Conservation (phyloP, 2,797 vertebrate species). For the Halcyon leucocephala region DNA sequence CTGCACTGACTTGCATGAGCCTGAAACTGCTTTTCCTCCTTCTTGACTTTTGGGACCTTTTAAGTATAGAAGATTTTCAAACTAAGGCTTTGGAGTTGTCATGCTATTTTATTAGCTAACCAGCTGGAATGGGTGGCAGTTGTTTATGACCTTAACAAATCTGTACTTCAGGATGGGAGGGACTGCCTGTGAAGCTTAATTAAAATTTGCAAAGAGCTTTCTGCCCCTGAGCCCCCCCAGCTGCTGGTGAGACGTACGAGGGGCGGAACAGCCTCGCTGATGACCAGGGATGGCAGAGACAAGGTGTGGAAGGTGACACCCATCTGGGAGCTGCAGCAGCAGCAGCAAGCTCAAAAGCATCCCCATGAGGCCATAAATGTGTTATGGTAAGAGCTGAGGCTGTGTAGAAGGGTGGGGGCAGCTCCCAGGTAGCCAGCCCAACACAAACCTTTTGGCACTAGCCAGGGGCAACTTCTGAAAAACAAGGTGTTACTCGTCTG, state of each 20-base stretch:
- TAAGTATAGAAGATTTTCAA: background rate
- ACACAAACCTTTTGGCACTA: background rate
- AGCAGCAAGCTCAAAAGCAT: background rate
- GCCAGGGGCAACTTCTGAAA: background rate
- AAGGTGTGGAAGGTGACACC: background rate
- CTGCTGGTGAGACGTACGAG: rapidly evolving
- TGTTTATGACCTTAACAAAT: background rate
- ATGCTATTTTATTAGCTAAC: background rate
- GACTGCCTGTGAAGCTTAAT: background rate
- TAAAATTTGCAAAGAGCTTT: background rate
- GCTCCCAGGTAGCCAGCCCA: background rate
- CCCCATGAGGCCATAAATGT: background rate
- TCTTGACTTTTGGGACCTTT: background rate
- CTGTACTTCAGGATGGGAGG: background rate
- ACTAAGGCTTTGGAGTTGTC: background rate
- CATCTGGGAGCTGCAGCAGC: background rate
- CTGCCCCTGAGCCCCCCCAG: background rate
- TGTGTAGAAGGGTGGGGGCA: background rate
- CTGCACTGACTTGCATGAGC: background rate
- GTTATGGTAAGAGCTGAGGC: background rate
- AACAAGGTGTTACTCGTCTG: rapidly evolving
- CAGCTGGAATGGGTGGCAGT: background rate
- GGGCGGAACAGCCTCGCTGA: rapidly evolving
- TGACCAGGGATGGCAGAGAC: rapidly evolving
- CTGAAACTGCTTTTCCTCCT: background rate